Evolutionary conservation across 2,113 vertebrate genomes (phyloP), one percentile per base, ranked within the genome.

Genomic region (Chaenocephalus aceratus): DNA sequence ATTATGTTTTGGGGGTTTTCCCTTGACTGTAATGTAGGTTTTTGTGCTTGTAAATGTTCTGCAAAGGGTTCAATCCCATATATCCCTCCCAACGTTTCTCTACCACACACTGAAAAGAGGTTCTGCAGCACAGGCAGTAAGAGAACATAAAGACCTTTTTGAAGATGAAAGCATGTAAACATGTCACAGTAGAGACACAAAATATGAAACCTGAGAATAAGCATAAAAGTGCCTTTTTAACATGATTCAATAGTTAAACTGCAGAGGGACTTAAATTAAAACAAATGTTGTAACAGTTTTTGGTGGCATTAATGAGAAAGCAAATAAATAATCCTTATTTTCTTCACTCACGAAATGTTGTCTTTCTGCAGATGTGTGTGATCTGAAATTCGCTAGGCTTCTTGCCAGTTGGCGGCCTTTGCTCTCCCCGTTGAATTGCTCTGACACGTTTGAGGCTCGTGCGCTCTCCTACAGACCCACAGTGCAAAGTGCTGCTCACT

Each of bases 401-500:
- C 7, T 1, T 45, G 81, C 85, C 90, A 90, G 69, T 3, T 49
- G 23, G 30, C 78, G 80, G 60, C 53, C 75, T 34, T 0, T 21
- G 26, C 63, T 64, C 76, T 69, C 67, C 67, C 77, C 2, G 68
- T 23, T 36, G 72, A 45, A 58, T 77, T 41, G 18, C 68, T 61
- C 30, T 0, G 58, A 80, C 84, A 75, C 78, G 36, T 80, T 74
- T 4, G 60, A 77, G 83, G 74, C 83, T 79, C 23, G 61, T 82
- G 83, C 45, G 18, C 83, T 34, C 71, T 68, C 44, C 11, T 52
- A 36, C 63, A 48, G 85, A 69, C 77, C 83, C 77, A 15, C 67
- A 69, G 79, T 63, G 80, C 64, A 86, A 87, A 87, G 75, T 83
- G 83, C 88, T 8, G 85, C 85, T 83, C 78, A 76, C 72, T 85